Percentiles rank a stretch among this genome's conserved stretches.
Evolutionary conservation across 1,140 invertebrate genomes (phyloP).

Genomic region (Lucilia sericata): DNA sequence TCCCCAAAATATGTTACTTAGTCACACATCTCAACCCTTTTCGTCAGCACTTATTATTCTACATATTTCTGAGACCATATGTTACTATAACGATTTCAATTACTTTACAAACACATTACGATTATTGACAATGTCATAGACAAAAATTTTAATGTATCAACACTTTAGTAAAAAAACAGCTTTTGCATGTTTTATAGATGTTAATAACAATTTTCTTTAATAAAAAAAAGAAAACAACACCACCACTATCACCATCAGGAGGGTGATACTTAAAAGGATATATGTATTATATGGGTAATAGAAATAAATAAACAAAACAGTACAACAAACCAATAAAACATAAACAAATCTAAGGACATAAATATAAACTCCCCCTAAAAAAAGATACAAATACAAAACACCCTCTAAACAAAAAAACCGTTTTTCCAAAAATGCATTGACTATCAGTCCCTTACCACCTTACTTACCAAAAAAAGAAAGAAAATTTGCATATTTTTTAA

Average conservation of each 20-base stretch:
- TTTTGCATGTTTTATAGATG: constrained; percentile 16
- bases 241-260: background rate
- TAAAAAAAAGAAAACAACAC: background rate
- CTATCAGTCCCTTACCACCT: background rate
- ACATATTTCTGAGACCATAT: constrained; percentile 7
- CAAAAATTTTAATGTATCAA: constrained; percentile 7
- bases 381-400: background rate
- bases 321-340: background rate
- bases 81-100: constrained; percentile 43
- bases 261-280: background rate
- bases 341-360: background rate
- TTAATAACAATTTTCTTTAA: background rate
- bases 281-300: background rate
- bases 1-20: background rate
- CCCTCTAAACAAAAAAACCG: background rate
- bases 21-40: background rate
- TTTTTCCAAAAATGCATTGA: background rate
- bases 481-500: constrained; percentile 27
- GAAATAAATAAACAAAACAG: background rate
- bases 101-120: constrained; percentile 36
- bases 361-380: background rate
- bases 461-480: too few species aligned
- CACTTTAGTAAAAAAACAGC: background rate
- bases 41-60: too few species aligned
- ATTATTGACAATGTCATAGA: background rate